Evolutionary conservation across 2,797 vertebrate genomes (phyloP).

Genomic region (Tauraco hartlaubi): DNA sequence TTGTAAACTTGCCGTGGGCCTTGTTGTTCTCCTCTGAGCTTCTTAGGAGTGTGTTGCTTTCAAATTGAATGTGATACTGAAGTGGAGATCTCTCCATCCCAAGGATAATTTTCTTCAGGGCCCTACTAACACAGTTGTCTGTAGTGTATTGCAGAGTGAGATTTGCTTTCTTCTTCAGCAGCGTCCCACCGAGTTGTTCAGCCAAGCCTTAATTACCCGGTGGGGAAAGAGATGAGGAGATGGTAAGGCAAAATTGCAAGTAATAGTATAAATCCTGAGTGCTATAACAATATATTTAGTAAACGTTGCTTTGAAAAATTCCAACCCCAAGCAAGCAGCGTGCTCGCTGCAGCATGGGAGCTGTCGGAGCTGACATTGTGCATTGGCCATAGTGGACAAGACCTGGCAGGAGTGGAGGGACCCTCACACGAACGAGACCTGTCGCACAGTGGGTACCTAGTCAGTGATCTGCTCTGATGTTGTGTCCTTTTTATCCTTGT

Average conservation of each 20-base stretch:
- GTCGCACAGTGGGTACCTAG: accelerated
- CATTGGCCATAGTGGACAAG: accelerated
- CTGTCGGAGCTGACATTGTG: accelerated
- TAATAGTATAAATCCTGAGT: background rate
- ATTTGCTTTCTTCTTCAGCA: background rate
- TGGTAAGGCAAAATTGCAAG: background rate
- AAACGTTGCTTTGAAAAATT: background rate
- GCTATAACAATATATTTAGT: background rate
- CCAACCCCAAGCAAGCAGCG: background rate
- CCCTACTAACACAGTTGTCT: background rate
- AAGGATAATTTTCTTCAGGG: background rate
- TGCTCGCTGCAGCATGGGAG: background rate
- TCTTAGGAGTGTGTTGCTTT: background rate
- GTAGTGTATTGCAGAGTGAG: background rate
- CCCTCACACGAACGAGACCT: background rate
- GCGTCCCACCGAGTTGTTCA: background rate
- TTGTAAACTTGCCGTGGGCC: background rate
- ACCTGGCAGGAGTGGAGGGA: background rate
- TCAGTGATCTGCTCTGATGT: background rate
- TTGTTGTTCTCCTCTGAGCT: background rate
- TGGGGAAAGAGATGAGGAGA: background rate
- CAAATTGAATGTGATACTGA: background rate
- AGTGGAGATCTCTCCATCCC: background rate
- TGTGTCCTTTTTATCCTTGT: background rate
- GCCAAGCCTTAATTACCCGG: background rate